These are phyloP conservation scores for Acrobasis suavella DNA, from an alignment of 2,888 invertebrate genomes.

Conservation along the genomic window DNA sequence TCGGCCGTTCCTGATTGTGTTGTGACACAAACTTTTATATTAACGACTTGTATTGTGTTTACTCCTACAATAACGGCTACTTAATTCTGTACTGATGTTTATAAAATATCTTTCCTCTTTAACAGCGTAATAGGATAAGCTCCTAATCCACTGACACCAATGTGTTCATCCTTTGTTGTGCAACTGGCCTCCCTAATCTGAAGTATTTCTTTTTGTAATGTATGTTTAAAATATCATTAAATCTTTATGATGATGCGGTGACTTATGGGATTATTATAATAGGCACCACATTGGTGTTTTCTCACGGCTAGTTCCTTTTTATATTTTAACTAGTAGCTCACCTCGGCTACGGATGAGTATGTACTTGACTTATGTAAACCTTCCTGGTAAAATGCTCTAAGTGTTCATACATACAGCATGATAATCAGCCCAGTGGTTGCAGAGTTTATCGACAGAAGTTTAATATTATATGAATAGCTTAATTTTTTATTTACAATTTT, in stretches of 20 bases:
- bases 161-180: conserved; percentile 1
- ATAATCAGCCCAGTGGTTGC: too few species aligned
- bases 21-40: conserved; percentile 81
- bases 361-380: too few species aligned
- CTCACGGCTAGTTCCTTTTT: background rate
- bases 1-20: conserved; percentile 78
- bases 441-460: too few species aligned
- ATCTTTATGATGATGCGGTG: background rate
- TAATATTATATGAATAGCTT: too few species aligned
- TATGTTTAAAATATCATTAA: background rate
- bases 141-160: background rate
- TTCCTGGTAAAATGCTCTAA: too few species aligned
- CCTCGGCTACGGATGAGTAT: too few species aligned
- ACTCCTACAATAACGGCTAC: conserved; percentile 44
- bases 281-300: background rate
- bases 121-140: background rate
- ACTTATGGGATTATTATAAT: background rate
- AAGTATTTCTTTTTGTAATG: background rate
- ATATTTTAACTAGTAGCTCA: too few species aligned
- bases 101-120: background rate
- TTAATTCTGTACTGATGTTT: too few species aligned
- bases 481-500: too few species aligned
- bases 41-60: conserved; percentile 77
- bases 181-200: background rate
- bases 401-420: too few species aligned